These are phyloP conservation scores for Aurelia coerulea DNA, from an alignment of 30 jellyfish, hydroid and myxozoan genomes.

Conservation along the genomic window DNA sequence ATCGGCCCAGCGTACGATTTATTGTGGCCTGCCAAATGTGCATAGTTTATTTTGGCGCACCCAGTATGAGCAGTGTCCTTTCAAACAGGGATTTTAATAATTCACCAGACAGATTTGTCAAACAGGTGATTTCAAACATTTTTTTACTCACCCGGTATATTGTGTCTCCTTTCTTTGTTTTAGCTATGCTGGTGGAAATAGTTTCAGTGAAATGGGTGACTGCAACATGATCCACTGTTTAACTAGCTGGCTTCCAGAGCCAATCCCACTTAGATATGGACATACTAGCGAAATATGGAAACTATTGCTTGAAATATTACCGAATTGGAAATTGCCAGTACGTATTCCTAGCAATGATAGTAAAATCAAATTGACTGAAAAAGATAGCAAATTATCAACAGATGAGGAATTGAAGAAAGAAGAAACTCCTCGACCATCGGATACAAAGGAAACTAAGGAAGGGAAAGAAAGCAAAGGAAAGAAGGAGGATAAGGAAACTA, in stretches of 20 bases:
- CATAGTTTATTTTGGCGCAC: too few relatives aligned
- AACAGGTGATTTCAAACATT: too few relatives aligned
- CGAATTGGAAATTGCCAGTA: constrained; percentile 89
- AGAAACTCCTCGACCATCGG: constrained; percentile 41
- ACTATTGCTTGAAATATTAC: constrained; percentile 56
- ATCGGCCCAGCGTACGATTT: too few relatives aligned
- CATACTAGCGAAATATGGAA: constrained; percentile 84
- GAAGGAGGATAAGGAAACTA: constrained; percentile 55
- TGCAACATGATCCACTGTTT: constrained; percentile 73
- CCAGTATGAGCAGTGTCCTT: too few relatives aligned
- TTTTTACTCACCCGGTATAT: too few relatives aligned
- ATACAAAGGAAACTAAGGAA: constrained; percentile 62
- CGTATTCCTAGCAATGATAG: constrained; percentile 24
- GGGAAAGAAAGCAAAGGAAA: constrained; percentile 51
- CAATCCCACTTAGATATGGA: constrained; percentile 72
- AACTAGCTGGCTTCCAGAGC: constrained; percentile 98
- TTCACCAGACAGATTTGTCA: too few relatives aligned
- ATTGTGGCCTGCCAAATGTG: too few relatives aligned
- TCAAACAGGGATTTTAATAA: too few relatives aligned
- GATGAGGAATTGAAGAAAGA: constrained; percentile 64
- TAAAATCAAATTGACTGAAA: constrained; percentile 30
- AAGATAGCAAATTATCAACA: constrained; percentile 20
- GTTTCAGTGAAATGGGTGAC: constrained; percentile 86
- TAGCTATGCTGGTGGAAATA: constrained; percentile 81
- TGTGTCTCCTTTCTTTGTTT: too few relatives aligned